Evolutionary conservation across 1,140 invertebrate species (phyloP), one percentile per base, ranked within the genome.

Genomic region (Magallana gigas): DNA sequence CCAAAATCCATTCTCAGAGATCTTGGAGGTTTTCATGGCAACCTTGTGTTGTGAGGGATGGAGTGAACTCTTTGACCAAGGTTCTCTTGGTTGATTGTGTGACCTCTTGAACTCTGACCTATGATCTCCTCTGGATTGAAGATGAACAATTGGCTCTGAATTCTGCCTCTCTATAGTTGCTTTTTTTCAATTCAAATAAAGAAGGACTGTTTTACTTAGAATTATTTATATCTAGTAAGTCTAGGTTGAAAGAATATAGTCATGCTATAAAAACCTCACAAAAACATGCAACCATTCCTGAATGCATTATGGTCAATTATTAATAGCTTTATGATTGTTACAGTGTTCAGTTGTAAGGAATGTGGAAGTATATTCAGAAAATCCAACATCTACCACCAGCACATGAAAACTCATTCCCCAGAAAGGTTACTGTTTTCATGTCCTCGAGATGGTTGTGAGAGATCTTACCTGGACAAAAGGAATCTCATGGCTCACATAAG

Each of bases 401-500:
- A 92, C 82, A 71, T 89, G 60, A 81, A 71, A 68, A 82, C 88
- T 82, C 91, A 92, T 62, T 62, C 57, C 2, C 82, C 85, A 8
- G 68, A 86, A 8, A 59, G 91, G 12, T 29, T 85, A 11, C n/a
- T 90, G 8, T 90, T 89, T 83, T 29, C 76, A 8, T 92, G 91
- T 88, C 88, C 89, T 12, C 83, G 85, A 6, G 91, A 90, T 4
- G 88, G 87, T 48, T 92, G 91, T 85, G 85, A 84, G 0, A 88
- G 91, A 16, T 84, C 87, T 3, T 92, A 92, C 57, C 81, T 90
- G 2, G 86, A 90, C 12, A 84, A 90, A 16, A 82, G 86, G 16
- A 92, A 92, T 87, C 87, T 92, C 56, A 71, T 9, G 1, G 89
- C 89, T 59, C 91, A 92, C 48, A 86, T 92, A 11, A 85, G 83